A percentile compares a stretch with the other conserved stretches of the same genome.
Evolutionary conservation across 2,113 vertebrate species (phyloP).

Genomic region (Equus quagga): DNA sequence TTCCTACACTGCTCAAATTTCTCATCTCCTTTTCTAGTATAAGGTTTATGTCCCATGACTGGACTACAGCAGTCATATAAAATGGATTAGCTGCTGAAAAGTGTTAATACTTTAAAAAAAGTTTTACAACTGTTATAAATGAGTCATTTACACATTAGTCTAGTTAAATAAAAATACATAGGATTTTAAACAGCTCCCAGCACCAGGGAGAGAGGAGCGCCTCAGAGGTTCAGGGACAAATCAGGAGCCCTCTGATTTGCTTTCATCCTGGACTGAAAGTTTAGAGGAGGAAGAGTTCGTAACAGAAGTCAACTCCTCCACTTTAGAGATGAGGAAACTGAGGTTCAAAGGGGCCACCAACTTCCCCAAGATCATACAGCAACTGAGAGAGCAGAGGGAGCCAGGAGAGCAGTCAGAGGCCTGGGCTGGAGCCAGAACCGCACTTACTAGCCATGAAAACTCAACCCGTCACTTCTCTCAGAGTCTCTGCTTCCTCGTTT

Average conservation of each 20-base stretch:
- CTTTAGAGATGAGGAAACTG: not conserved
- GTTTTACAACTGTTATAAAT: not conserved
- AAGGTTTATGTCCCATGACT: not conserved
- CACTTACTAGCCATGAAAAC: not conserved
- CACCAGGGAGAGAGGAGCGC: not conserved
- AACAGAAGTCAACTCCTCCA: not conserved
- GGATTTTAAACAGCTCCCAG: not conserved
- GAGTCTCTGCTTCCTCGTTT: not conserved
- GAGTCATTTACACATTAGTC: not conserved
- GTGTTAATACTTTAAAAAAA: not conserved
- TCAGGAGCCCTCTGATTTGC: not conserved
- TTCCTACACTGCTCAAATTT: not conserved
- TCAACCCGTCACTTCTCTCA: accelerated
- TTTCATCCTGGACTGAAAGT: not conserved
- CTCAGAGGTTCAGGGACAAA: not conserved
- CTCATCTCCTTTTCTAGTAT: not conserved
- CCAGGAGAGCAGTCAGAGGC: not conserved
- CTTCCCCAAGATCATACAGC: not conserved
- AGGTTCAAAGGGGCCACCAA: not conserved
- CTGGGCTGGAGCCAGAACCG: not conserved
- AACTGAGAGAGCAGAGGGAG: accelerated
- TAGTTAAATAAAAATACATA: not conserved
- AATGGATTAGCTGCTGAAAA: not conserved
- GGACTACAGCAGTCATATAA: not conserved
- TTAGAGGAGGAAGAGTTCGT: not conserved